A percentile compares a stretch with the other conserved stretches of the same genome.
Conservation (phyloP, 2,888 invertebrate genomes). For the Sminthurides aquaticus region DNA sequence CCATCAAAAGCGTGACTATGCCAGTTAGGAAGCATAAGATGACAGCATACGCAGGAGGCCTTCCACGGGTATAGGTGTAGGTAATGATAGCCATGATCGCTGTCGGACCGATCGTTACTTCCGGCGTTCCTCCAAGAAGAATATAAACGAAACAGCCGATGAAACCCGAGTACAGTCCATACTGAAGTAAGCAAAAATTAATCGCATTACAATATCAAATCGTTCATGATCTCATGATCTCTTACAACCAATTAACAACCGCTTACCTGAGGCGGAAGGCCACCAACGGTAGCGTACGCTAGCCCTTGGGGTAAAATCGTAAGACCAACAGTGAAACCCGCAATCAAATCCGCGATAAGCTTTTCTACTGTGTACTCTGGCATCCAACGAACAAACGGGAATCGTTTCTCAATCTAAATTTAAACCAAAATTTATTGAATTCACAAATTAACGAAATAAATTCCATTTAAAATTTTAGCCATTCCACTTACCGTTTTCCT, state of each 20-base stretch:
- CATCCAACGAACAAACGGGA: conserved; percentile 39
- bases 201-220: neutral
- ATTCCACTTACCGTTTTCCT: conserved; percentile 35
- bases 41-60: conserved; percentile 37
- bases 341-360: conserved; percentile 37
- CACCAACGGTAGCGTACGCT: conserved; percentile 35
- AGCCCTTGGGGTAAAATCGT: conserved; percentile 41
- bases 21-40: conserved; percentile 39
- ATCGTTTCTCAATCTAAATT: conserved; percentile 32
- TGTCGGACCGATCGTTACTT: conserved; percentile 34
- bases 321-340: conserved; percentile 37
- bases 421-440: conserved; percentile 10
- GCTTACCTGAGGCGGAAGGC: conserved; percentile 32
- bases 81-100: conserved; percentile 42
- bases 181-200: conserved; percentile 19
- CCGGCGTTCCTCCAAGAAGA: conserved; percentile 37
- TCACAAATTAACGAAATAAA: neutral
- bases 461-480: neutral
- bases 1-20: conserved; percentile 37
- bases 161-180: conserved; percentile 39
- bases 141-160: conserved; percentile 43
- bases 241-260: no score
- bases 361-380: conserved; percentile 37
- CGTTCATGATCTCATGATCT: conserved; percentile 4
- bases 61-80: conserved; percentile 24